Percentiles rank a stretch among this genome's conserved stretches.
These are phyloP conservation scores for Drosophila pectinifera DNA, from an alignment of 1,140 invertebrate genomes.

Conservation along the genomic window DNA sequence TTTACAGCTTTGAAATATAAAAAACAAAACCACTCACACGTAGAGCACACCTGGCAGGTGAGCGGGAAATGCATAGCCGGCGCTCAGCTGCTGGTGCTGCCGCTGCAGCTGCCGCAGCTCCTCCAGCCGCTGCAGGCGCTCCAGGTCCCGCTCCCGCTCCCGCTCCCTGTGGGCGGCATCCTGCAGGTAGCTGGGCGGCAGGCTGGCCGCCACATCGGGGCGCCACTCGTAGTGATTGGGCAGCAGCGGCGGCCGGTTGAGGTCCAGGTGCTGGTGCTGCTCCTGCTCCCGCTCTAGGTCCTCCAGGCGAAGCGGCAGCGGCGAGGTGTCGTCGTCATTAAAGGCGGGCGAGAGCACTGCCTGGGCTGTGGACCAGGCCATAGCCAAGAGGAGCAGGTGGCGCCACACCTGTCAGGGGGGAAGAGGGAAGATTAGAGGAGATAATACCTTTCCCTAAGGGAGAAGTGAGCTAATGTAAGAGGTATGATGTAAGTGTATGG, in stretches of 20 bases:
- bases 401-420: conserved; percentile 3
- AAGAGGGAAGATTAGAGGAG: neutral
- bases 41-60: conserved; percentile 51
- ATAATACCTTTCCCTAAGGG: neutral
- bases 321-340: conserved; percentile 53
- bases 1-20: neutral
- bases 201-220: conserved; percentile 59
- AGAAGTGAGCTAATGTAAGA: no score
- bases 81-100: conserved; percentile 68
- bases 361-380: conserved; percentile 13
- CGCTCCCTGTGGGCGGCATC: conserved; percentile 59
- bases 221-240: conserved; percentile 70
- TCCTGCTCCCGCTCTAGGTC: conserved; percentile 66
- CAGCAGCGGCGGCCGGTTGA: conserved; percentile 61
- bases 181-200: conserved; percentile 65
- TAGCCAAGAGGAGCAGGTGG: conserved; percentile 32
- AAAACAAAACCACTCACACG: conserved; percentile 39
- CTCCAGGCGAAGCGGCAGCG: conserved; percentile 55
- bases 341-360: conserved; percentile 41
- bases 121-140: conserved; percentile 38
- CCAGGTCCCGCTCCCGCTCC: conserved; percentile 22
- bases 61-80: conserved; percentile 60
- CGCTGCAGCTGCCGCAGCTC: conserved; percentile 51
- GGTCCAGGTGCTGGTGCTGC: conserved; percentile 35
- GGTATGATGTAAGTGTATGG: no score